phyloP scores from a whole-genome alignment of 2,113 vertebrate species.

The Osmerus mordax region DNA sequence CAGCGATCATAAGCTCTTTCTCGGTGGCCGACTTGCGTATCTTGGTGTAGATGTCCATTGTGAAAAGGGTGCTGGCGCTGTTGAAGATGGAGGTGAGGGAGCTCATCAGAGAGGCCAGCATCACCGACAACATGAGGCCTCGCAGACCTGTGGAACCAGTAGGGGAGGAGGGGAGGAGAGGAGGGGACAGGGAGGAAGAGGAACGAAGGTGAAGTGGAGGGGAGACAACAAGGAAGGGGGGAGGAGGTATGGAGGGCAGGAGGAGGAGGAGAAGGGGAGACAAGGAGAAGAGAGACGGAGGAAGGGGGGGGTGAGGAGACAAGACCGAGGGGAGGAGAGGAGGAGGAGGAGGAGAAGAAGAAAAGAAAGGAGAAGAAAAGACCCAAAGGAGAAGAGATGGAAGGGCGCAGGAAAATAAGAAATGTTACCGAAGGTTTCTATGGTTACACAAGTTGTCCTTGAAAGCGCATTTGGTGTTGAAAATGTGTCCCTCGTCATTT shows the following conservation, averaged over 20 bases:
- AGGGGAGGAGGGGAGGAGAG: fast-evolving
- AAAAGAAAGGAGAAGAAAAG: neutral
- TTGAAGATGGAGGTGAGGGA: constrained; percentile 98
- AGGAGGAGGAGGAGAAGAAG: neutral
- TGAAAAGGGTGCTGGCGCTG: constrained; percentile 94
- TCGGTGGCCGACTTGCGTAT: constrained; percentile 74
- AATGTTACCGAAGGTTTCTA: no score
- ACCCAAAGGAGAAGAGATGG: no score
- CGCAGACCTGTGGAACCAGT: constrained; percentile 75
- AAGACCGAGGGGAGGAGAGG: neutral
- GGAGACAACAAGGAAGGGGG: neutral
- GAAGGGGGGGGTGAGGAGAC: no score
- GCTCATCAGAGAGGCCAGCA: constrained; percentile 97
- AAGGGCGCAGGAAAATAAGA: no score
- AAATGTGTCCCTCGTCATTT: no score
- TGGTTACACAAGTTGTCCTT: no score
- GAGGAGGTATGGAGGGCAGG: neutral
- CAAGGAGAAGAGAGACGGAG: neutral
- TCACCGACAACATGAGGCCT: constrained; percentile 92
- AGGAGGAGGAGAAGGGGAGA: neutral
- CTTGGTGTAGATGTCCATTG: constrained; percentile 94
- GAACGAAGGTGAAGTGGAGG: neutral
- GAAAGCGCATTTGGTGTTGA: no score
- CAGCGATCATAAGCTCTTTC: constrained; percentile 90
- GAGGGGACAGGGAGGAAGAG: neutral